These are phyloP conservation scores for Oenanthe melanoleuca DNA, from an alignment of 2,113 vertebrate species.

Conservation along the genomic window DNA sequence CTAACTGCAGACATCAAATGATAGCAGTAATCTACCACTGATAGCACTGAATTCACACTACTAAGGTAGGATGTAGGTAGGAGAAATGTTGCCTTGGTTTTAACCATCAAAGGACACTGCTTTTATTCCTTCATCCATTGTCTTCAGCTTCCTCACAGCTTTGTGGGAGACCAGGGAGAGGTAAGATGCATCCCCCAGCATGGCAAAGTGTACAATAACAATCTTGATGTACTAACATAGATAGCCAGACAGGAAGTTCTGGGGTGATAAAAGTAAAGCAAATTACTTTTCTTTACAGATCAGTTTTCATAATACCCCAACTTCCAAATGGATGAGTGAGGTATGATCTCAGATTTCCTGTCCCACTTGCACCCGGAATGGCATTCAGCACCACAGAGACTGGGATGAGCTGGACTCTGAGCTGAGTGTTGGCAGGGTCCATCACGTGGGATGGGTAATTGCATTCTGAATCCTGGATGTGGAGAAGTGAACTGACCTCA, in stretches of 20 bases:
- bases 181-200: too few relatives aligned
- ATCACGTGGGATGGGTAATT: rapidly evolving
- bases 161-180: neutral
- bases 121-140: neutral
- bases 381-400: neutral
- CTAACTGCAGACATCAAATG: neutral
- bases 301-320: neutral
- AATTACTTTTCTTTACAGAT: neutral
- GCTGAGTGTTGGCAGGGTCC: neutral
- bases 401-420: neutral
- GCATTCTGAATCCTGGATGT: neutral
- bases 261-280: neutral
- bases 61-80: neutral
- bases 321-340: neutral
- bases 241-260: neutral
- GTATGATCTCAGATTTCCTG: neutral
- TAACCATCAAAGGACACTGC: neutral
- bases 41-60: neutral
- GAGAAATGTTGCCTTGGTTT: neutral
- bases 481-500: neutral
- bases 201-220: neutral
- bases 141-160: neutral
- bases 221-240: neutral
- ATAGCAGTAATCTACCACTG: neutral
- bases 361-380: neutral